phyloP scores from a whole-genome alignment of 1,140 invertebrate genomes.

The Zeugodacus cucurbitae region DNA sequence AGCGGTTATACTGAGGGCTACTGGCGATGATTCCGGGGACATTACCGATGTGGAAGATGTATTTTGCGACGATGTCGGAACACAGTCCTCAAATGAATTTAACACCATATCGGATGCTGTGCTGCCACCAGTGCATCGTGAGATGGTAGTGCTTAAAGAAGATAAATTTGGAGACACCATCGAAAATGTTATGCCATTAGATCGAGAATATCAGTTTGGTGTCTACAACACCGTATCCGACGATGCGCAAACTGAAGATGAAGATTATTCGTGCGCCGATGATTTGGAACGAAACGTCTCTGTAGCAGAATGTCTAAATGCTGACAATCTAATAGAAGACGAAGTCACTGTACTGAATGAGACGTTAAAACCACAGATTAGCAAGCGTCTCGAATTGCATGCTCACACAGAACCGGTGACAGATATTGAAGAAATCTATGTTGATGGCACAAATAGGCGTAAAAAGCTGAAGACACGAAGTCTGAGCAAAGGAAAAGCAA shows the following conservation, averaged over 20 bases:
- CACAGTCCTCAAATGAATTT: neutral
- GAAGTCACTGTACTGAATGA: constrained; percentile 61
- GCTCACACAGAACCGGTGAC: constrained; percentile 64
- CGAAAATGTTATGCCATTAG: constrained; percentile 66
- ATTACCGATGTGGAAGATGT: constrained; percentile 67
- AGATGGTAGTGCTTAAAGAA: constrained; percentile 67
- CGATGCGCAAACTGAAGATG: constrained; percentile 65
- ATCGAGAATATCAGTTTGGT: constrained; percentile 61
- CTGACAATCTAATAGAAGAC: constrained; percentile 47
- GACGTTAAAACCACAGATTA: constrained; percentile 55
- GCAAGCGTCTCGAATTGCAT: constrained; percentile 55
- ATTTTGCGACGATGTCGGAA: constrained; percentile 54
- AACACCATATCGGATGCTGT: constrained; percentile 21
- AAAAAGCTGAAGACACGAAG: constrained; percentile 61
- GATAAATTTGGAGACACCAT: constrained; percentile 66
- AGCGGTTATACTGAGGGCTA: constrained; percentile 52
- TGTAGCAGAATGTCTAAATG: constrained; percentile 48
- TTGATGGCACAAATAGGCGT: constrained; percentile 60
- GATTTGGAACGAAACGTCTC: constrained; percentile 54
- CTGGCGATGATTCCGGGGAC: constrained; percentile 55
- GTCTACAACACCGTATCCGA: constrained; percentile 60
- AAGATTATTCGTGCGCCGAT: constrained; percentile 66
- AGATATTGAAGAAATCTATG: constrained; percentile 69
- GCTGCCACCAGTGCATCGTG: constrained; percentile 66
- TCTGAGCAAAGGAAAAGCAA: constrained; percentile 56